phyloP scores from a whole-genome alignment of 2,888 invertebrate species.

The Macrosoma leucophasiata region DNA sequence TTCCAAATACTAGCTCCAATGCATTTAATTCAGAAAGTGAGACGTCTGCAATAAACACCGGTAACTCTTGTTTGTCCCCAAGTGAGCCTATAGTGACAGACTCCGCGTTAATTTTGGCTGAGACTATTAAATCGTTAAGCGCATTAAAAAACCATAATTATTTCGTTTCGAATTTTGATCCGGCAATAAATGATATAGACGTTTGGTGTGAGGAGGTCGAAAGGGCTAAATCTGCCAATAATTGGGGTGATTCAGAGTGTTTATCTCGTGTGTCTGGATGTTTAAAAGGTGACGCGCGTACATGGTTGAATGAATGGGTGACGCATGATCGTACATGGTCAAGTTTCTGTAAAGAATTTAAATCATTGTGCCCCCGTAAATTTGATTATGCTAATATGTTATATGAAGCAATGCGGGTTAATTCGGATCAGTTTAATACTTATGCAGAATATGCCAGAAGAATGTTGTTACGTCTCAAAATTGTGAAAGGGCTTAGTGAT shows the following conservation, averaged over 20 bases:
- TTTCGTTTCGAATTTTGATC: neutral
- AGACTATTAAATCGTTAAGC: too few relatives aligned
- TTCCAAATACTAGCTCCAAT: too few relatives aligned
- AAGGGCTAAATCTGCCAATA: slow-evolving; percentile 6
- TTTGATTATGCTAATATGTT: slow-evolving; percentile 12
- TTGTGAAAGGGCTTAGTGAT: slow-evolving; percentile 10
- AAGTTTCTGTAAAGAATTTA: slow-evolving; percentile 18
- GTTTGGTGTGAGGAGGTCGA: slow-evolving; percentile 10
- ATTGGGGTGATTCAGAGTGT: slow-evolving; percentile 11
- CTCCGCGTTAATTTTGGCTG: too few relatives aligned
- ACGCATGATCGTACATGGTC: slow-evolving; percentile 15
- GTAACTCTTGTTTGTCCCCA: too few relatives aligned
- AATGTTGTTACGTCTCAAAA: slow-evolving; percentile 9
- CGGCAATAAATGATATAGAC: neutral
- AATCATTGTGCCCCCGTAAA: slow-evolving; percentile 19
- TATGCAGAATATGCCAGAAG: slow-evolving; percentile 9
- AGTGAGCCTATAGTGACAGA: too few relatives aligned
- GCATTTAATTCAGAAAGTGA: too few relatives aligned
- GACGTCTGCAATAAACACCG: too few relatives aligned
- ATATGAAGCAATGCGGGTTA: slow-evolving; percentile 8
- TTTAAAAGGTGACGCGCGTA: slow-evolving; percentile 14
- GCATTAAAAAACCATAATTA: neutral
- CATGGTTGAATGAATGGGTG: slow-evolving; percentile 15
- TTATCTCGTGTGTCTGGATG: slow-evolving; percentile 8
- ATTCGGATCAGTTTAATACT: slow-evolving; percentile 7